Evolutionary conservation across 2,113 vertebrate species (phyloP), one percentile per base, ranked within the genome.

Genomic region (Passerina amoena): DNA sequence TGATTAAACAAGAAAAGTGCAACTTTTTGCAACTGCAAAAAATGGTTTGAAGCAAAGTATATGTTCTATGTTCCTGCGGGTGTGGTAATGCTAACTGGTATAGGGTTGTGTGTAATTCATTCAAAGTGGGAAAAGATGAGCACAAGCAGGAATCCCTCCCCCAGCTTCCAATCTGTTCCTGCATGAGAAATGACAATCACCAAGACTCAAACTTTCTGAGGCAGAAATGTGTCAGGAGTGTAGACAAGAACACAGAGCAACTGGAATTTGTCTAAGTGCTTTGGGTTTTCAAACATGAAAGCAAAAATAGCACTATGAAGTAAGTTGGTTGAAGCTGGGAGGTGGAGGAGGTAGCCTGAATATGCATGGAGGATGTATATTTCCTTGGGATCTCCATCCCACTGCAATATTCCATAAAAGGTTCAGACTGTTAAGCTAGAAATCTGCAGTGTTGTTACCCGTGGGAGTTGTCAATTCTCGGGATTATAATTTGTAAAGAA

Each of bases 161-260:
- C 63, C 88, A 81, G 68, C 25, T 80, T 65, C 33, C 88, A 93
- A 14, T 80, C 94, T 93, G 66, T 94, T 92, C 33, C 51, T 88
- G 20, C 40, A 66, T 25, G 31, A 92, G 68, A 88, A 82, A 85
- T 54, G 30, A 59, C 50, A 88, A 28, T 59, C 11, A 3, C 28
- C 15, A 84, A 92, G 20, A 48, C 56, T 68, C 37, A 87, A n/a
- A 72, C 44, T 66, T 88, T 87, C 25, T 48, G 59, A 86, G 63
- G 66, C 63, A 95, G 59, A 93, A 85, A 77, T 63, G 45, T 86
- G 61, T 88, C 35, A 56, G 66, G 35, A 84, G 31, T 10, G 40
- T 84, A 88, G 56, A 84, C 2, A 12, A 64, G 57, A 92, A 50
- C 42, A 57, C 10, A 56, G 38, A 78, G 40, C 30, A 93, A 66